Evolutionary conservation across 2,797 vertebrate species (phyloP).

Genomic region (Orestias chungarensis): DNA sequence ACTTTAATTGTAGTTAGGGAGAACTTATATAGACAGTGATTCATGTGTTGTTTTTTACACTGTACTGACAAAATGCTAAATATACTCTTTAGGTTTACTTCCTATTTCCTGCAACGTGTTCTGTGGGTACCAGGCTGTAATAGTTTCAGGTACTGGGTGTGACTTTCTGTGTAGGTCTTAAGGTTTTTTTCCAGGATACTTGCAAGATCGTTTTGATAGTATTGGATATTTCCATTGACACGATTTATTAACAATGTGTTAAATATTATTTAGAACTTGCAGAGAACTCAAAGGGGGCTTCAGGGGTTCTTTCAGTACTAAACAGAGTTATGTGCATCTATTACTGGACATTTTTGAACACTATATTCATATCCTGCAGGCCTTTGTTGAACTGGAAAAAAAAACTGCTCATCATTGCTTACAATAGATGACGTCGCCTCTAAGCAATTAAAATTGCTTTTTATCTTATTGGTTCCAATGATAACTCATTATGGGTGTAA

Average conservation of each 20-base stretch:
- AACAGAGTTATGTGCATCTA: neutral
- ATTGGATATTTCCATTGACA: neutral
- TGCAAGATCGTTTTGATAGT: no score
- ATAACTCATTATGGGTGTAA: no score
- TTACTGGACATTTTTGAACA: neutral
- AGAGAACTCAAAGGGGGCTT: neutral
- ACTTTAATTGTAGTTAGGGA: no score
- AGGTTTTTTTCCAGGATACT: neutral
- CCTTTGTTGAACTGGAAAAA: neutral
- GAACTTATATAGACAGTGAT: no score
- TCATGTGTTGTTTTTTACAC: no score
- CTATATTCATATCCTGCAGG: neutral
- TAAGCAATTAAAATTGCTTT: constrained; percentile 27
- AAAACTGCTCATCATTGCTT: neutral
- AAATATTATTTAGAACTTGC: neutral
- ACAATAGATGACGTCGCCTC: constrained; percentile 19
- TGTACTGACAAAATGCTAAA: no score
- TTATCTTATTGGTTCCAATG: constrained; percentile 32
- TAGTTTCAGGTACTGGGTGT: neutral
- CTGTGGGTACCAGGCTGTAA: neutral
- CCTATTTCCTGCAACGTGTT: neutral
- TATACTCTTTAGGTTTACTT: no score
- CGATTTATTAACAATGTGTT: neutral
- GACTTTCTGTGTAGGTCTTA: neutral
- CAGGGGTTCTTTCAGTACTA: neutral